These are phyloP conservation scores for Puffinus mauretanicus DNA, from an alignment of 2,113 vertebrate genomes.

Conservation along the genomic window DNA sequence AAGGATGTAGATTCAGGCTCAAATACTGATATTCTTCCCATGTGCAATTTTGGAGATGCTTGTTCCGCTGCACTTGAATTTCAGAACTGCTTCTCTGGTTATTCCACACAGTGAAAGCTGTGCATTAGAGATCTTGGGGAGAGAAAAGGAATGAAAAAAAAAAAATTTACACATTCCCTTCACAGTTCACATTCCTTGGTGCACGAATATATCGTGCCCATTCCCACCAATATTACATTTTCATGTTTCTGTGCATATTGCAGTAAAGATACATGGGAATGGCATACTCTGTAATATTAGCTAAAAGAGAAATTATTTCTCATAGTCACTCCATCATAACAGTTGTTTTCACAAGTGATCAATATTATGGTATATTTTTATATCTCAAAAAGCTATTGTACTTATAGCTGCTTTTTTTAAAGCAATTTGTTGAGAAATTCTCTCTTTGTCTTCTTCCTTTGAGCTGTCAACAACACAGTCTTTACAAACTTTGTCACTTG, in stretches of 20 bases:
- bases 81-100: not conserved
- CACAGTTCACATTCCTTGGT: not conserved
- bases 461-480: not conserved
- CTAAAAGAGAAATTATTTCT: not conserved
- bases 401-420: not conserved
- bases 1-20: not conserved
- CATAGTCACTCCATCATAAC: not conserved
- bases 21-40: not conserved
- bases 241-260: not conserved
- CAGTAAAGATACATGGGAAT: not conserved
- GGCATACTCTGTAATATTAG: not conserved
- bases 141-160: not conserved
- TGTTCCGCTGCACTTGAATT: not conserved
- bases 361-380: not conserved
- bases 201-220: not conserved
- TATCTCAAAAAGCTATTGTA: not conserved
- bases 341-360: not conserved
- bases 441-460: not conserved
- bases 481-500: not conserved
- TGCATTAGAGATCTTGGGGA: not conserved
- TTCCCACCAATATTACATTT: not conserved
- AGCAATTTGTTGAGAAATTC: not conserved
- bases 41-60: not conserved
- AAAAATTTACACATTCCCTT: not conserved
- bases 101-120: not conserved